Percentiles rank a stretch among this genome's conserved stretches.
Conservation (phyloP, 2,113 vertebrate genomes). For the Salvator merianae region DNA sequence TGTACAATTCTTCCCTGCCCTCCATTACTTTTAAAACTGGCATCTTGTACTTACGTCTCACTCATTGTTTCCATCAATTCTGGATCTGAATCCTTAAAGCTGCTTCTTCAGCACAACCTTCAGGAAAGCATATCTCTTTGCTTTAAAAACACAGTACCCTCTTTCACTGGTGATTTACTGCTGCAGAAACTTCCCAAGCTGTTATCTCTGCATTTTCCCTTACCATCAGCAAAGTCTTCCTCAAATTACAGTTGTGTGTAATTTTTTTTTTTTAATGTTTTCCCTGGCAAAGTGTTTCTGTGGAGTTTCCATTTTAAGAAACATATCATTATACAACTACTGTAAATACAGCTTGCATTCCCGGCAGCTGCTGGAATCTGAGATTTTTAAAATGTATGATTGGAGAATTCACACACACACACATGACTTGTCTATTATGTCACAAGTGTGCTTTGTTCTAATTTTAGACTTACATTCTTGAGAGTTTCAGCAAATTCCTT, state of each 20-base stretch:
- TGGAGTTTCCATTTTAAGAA: slow-evolving; percentile 57
- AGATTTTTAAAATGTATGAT: background rate
- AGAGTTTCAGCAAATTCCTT: too few species aligned
- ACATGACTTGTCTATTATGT: too few species aligned
- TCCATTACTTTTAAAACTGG: slow-evolving; percentile 41
- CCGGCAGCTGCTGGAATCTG: background rate
- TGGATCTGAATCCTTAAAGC: slow-evolving; percentile 66
- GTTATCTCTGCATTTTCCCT: background rate
- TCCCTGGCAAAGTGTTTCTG: slow-evolving; percentile 55
- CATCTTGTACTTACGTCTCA: slow-evolving; percentile 61
- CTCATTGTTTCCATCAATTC: slow-evolving; percentile 58
- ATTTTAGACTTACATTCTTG: too few species aligned
- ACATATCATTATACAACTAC: slow-evolving; percentile 28
- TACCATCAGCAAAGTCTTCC: slow-evolving; percentile 1
- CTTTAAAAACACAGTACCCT: slow-evolving; percentile 48
- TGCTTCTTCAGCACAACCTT: slow-evolving; percentile 61
- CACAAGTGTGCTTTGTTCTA: too few species aligned
- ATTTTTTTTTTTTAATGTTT: slow-evolving; percentile 23
- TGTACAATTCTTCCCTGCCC: slow-evolving; percentile 38
- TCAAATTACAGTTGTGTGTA: background rate
- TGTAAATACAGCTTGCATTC: slow-evolving; percentile 53
- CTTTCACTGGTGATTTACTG: slow-evolving; percentile 15
- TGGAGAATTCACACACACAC: too few species aligned
- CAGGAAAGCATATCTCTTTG: slow-evolving; percentile 58
- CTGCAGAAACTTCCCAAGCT: background rate